Percentiles rank a stretch among this genome's conserved stretches.
phyloP scores from a whole-genome alignment of 1,140 invertebrate species.

The Drosophila ohnishii region DNA sequence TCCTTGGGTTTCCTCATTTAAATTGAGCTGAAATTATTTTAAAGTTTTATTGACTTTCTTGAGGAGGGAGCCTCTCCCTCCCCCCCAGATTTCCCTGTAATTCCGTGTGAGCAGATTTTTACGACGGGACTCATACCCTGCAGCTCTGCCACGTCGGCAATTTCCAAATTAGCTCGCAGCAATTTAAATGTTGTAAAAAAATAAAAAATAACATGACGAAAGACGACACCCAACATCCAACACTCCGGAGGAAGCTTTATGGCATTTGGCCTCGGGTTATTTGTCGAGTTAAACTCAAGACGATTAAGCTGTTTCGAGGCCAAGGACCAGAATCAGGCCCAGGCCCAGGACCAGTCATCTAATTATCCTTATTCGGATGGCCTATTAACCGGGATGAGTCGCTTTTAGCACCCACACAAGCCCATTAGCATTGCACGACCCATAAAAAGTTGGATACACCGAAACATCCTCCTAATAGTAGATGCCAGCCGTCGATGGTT shows the following conservation, averaged over 20 bases:
- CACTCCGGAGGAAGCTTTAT: constrained; percentile 44
- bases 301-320: constrained; percentile 48
- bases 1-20: constrained; percentile 38
- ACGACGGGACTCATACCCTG: constrained; percentile 21
- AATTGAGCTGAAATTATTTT: constrained; percentile 60
- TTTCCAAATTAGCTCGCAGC: constrained; percentile 70
- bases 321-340: constrained; percentile 14
- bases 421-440: constrained; percentile 69
- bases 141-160: constrained; percentile 40
- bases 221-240: constrained; percentile 25
- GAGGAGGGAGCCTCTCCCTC: background rate
- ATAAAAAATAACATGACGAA: constrained; percentile 70
- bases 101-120: constrained; percentile 41
- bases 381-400: constrained; percentile 72
- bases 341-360: constrained; percentile 45
- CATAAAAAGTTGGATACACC: constrained; percentile 44
- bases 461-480: constrained; percentile 6
- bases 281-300: constrained; percentile 60
- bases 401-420: constrained; percentile 74
- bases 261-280: constrained; percentile 55
- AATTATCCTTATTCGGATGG: constrained; percentile 76
- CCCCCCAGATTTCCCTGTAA: background rate
- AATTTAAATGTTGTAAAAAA: constrained; percentile 77
- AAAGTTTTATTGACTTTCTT: constrained; percentile 71
- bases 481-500: constrained; percentile 29